Evolutionary conservation across 2,888 invertebrate genomes (phyloP), one percentile per base, ranked within the genome.

Genomic region (Ectobius pallidus): DNA sequence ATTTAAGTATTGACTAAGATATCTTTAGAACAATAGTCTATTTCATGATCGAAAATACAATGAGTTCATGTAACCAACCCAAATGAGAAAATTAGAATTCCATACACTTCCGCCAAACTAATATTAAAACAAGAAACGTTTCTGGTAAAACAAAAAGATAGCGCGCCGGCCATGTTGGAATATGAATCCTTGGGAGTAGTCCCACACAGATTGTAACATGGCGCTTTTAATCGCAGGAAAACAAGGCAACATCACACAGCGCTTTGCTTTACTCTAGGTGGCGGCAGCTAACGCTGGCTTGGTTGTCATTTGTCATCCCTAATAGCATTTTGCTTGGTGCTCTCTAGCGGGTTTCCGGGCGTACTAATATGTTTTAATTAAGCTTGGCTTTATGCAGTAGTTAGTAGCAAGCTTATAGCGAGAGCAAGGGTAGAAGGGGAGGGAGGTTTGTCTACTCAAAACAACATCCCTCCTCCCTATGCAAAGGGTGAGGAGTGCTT

Each of bases 291-390:
- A 72, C 62, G 71, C 46, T 65, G 46, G 61, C 39, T 62, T 49
- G n/a, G 67, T 71, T 72, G 74, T 74, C 74, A 72, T 74, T 74
- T 74, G 74, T 74, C 74, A 74, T 74, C 72, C 72, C 74, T 74
- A 74, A 74, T 74, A 74, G 74, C 70, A 72, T 74, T 74, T 72
- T 72, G 72, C 74, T 72, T 69, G 70, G 67, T 67, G 74, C 72
- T 67, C 73, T 74, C 72, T 74, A 69, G 69, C 72, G 74, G 69
- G 69, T 63, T n/a, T 67, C 72, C 72, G 63, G 63, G 63, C 72
- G 74, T 73, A 75, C 75, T 75, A 75, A 75, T 75, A 75, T 75
- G 75, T 75, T 75, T 75, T 75, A 75, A 75, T 75, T 75, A 75
- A 75, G 75, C 75, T 34, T 69, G 73, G 75, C 72, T 75, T 74